Percentiles rank a stretch among this genome's conserved stretches.
Conservation (phyloP, 2,113 vertebrate genomes). For the Nicator chloris region DNA sequence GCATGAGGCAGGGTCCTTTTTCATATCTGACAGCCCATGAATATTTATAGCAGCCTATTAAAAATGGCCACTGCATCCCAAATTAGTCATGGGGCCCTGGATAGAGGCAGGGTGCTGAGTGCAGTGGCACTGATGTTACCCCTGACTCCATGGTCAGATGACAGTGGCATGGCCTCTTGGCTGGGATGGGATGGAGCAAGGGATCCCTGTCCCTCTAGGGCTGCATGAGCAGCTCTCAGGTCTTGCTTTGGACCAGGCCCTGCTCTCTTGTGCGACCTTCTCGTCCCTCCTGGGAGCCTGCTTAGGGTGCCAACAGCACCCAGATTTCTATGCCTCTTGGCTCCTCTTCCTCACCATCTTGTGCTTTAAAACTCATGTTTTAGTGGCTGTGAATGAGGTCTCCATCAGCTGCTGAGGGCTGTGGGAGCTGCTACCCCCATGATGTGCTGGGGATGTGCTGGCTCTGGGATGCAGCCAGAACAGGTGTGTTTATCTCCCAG, state of each 20-base stretch:
- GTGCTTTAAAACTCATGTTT: background rate
- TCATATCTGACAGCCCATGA: conserved; percentile 42
- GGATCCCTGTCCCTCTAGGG: background rate
- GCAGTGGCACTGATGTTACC: background rate
- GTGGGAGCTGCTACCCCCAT: background rate
- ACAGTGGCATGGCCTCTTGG: background rate
- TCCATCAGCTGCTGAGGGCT: background rate
- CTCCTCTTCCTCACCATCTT: background rate
- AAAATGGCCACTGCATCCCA: conserved; percentile 35
- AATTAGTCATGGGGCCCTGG: conserved; percentile 7
- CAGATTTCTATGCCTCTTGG: background rate
- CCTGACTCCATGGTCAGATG: fast-evolving
- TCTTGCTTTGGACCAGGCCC: background rate
- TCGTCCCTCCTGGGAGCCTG: fast-evolving
- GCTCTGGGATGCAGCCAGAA: background rate
- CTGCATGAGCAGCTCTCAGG: background rate
- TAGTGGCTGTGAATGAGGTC: background rate
- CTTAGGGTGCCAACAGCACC: background rate
- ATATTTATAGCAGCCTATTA: conserved; percentile 58
- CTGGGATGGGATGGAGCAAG: background rate
- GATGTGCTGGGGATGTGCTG: fast-evolving
- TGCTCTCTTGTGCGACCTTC: fast-evolving
- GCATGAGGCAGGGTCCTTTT: background rate
- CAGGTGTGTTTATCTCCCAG: background rate
- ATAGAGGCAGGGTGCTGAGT: background rate